Evolutionary conservation across 1,140 invertebrate genomes (phyloP).

Genomic region (Pogonomyrmex barbatus): DNA sequence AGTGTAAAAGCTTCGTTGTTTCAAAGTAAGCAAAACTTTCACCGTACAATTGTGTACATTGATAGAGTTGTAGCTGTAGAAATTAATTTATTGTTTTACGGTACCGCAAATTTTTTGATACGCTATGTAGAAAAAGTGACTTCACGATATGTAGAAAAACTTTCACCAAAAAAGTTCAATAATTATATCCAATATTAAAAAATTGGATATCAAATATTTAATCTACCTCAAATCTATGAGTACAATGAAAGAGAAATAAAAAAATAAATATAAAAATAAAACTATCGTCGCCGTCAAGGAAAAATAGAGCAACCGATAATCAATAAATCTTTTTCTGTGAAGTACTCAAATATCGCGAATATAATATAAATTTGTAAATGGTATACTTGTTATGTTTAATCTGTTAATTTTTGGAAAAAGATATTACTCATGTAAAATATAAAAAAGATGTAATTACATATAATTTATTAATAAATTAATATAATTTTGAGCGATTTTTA

Average conservation of each 20-base stretch:
- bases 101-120: not conserved
- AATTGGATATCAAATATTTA: constrained; percentile 38
- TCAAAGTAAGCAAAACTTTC: not conserved
- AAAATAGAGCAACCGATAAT: constrained; percentile 69
- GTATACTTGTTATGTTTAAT: constrained; percentile 9
- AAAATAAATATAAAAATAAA: constrained; percentile 44
- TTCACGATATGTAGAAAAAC: not conserved
- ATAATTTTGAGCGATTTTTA: not conserved
- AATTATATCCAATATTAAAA: constrained; percentile 47
- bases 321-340: constrained; percentile 70
- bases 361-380: constrained; percentile 34
- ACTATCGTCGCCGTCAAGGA: constrained; percentile 19
- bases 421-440: not conserved
- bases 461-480: not conserved
- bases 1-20: constrained; percentile 47
- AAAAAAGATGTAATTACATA: not conserved
- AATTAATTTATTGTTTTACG: not conserved
- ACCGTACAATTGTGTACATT: not conserved
- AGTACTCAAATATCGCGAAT: constrained; percentile 56
- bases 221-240: constrained; percentile 56
- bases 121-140: no score
- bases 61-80: not conserved
- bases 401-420: not conserved
- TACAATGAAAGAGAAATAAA: constrained; percentile 56
- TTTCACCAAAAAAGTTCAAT: not conserved